A percentile compares a stretch with the other conserved stretches of the same genome.
These are phyloP conservation scores for Hystrix cristata DNA, from an alignment of 2,113 vertebrate genomes.

Conservation along the genomic window DNA sequence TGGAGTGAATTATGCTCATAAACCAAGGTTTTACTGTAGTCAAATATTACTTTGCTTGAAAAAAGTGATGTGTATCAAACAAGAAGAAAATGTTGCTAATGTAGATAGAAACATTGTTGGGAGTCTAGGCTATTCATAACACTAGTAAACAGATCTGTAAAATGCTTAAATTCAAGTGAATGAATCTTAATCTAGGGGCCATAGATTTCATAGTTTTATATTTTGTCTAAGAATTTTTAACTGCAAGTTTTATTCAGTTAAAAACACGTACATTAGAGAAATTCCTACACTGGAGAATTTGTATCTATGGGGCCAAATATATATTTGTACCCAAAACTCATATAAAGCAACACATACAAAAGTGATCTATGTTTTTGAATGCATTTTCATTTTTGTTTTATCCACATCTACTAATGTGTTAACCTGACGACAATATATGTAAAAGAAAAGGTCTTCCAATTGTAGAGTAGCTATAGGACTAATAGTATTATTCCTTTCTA, in stretches of 20 bases:
- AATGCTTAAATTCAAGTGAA: background rate
- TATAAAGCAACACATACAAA: background rate
- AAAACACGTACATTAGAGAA: background rate
- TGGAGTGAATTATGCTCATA: no score
- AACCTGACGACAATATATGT: background rate
- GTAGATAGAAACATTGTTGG: background rate
- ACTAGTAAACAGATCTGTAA: constrained; percentile 22
- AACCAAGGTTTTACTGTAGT: background rate
- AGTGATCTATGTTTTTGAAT: background rate
- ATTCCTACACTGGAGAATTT: constrained; percentile 39
- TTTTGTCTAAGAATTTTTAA: constrained; percentile 25
- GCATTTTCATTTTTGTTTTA: background rate
- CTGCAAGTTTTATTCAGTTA: background rate
- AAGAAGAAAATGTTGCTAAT: constrained; percentile 33
- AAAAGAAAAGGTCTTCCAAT: background rate
- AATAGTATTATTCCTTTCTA: background rate
- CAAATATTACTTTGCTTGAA: background rate
- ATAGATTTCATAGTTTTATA: background rate
- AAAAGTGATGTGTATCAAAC: background rate
- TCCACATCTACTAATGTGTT: background rate
- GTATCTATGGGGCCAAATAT: background rate
- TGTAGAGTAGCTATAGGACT: background rate
- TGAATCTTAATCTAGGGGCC: constrained; percentile 6
- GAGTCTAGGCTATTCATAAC: background rate
- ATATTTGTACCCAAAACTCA: background rate